Evolutionary conservation across 2,113 vertebrate genomes (phyloP).

Genomic region (Oncorhynchus tshawytscha): DNA sequence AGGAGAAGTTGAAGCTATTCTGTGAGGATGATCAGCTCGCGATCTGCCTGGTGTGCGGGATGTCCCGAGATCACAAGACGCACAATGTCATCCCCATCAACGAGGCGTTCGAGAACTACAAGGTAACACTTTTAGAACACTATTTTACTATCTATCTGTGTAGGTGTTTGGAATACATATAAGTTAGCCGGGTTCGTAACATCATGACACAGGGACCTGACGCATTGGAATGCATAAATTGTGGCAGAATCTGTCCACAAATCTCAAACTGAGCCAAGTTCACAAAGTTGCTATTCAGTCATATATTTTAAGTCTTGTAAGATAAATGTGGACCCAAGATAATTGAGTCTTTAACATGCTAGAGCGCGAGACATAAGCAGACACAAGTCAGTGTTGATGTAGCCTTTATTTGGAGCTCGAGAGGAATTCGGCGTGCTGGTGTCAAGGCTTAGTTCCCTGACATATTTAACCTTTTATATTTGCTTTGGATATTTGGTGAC

Average conservation of each 20-base stretch:
- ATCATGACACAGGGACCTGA: neutral
- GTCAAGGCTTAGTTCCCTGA: constrained; percentile 30
- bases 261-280: neutral
- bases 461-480: constrained; percentile 20
- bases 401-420: constrained; percentile 35
- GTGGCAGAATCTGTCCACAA: no score
- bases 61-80: constrained; percentile 66
- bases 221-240: no score
- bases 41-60: constrained; percentile 78
- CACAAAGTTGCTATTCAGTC: neutral
- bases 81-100: constrained; percentile 78
- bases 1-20: constrained; percentile 80
- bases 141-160: neutral
- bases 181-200: neutral
- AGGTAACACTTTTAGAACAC: constrained; percentile 65
- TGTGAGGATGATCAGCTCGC: constrained; percentile 80
- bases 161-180: no score
- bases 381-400: constrained; percentile 8
- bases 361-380: neutral
- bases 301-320: neutral
- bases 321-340: neutral
- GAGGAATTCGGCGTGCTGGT: constrained; percentile 58
- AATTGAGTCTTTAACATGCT: constrained; percentile 1
- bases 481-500: constrained; percentile 11
- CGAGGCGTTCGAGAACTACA: constrained; percentile 75